These are phyloP conservation scores for Sepiola atlantica DNA, from an alignment of 2,888 invertebrate species.

Conservation along the genomic window DNA sequence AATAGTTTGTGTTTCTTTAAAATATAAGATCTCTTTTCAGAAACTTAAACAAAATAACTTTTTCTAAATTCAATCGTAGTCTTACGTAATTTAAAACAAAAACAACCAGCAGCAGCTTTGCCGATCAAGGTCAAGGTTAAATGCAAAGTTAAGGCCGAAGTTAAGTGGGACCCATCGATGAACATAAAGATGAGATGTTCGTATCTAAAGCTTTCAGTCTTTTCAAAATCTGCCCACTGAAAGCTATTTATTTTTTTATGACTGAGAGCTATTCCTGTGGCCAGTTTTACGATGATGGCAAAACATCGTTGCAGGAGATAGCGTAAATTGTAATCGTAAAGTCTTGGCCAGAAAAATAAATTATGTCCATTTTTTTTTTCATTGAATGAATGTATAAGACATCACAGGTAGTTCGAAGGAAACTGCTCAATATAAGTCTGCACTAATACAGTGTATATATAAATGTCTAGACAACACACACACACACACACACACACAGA, in stretches of 20 bases:
- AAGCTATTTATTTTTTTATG: neutral
- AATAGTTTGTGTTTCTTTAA: too few species aligned
- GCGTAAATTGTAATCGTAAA: neutral
- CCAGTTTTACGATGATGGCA: neutral
- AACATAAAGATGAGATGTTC: neutral
- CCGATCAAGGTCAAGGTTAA: neutral
- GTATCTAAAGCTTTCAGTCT: neutral
- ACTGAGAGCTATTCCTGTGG: neutral
- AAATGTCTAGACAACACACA: too few species aligned
- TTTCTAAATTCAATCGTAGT: neutral
- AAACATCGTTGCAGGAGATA: neutral
- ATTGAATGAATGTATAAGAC: neutral
- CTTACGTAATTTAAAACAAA: neutral
- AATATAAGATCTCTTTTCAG: neutral
- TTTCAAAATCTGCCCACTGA: neutral
- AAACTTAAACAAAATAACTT: neutral
- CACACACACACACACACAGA: too few species aligned
- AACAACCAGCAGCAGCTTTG: rapidly evolving
- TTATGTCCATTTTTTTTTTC: neutral
- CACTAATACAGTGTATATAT: too few species aligned
- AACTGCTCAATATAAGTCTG: neutral
- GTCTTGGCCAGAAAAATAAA: neutral
- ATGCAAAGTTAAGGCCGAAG: neutral
- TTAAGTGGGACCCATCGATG: neutral
- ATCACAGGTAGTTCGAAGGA: neutral